phyloP scores from a whole-genome alignment of 2,113 vertebrate species.

The Pandion haliaetus region DNA sequence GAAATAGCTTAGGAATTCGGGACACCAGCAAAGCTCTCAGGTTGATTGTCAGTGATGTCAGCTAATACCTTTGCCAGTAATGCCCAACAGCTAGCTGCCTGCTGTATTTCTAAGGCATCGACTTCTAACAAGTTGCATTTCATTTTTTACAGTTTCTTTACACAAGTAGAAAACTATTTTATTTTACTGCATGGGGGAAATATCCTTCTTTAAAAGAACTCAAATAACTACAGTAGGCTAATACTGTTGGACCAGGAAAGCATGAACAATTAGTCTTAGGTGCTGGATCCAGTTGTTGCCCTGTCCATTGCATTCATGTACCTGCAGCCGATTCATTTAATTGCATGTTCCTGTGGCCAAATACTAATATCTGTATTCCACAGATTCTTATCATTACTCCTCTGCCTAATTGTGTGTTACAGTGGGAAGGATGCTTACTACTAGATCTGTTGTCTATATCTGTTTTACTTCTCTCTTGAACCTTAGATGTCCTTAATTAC shows the following conservation, averaged over 20 bases:
- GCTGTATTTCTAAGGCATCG: background rate
- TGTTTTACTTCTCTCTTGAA: background rate
- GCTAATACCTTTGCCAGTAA: background rate
- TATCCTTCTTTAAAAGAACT: background rate
- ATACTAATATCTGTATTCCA: background rate
- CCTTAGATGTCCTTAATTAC: background rate
- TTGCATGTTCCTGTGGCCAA: background rate
- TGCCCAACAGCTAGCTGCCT: background rate
- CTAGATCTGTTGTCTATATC: background rate
- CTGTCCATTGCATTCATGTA: background rate
- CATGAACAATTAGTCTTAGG: background rate
- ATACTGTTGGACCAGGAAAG: background rate
- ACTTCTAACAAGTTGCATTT: background rate
- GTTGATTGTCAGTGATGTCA: conserved; percentile 1
- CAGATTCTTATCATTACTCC: background rate
- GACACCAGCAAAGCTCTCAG: background rate
- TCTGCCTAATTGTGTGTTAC: background rate
- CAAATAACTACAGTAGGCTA: background rate
- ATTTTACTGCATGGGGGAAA: background rate
- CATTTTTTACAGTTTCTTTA: background rate
- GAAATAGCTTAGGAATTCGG: conserved; percentile 14
- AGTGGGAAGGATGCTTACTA: background rate
- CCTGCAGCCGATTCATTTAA: background rate
- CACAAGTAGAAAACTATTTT: background rate
- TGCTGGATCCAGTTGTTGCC: background rate